Percentiles rank a stretch among this genome's conserved stretches.
These are phyloP conservation scores for Heliconius ismenius DNA, from an alignment of 2,888 invertebrate species.

Conservation along the genomic window DNA sequence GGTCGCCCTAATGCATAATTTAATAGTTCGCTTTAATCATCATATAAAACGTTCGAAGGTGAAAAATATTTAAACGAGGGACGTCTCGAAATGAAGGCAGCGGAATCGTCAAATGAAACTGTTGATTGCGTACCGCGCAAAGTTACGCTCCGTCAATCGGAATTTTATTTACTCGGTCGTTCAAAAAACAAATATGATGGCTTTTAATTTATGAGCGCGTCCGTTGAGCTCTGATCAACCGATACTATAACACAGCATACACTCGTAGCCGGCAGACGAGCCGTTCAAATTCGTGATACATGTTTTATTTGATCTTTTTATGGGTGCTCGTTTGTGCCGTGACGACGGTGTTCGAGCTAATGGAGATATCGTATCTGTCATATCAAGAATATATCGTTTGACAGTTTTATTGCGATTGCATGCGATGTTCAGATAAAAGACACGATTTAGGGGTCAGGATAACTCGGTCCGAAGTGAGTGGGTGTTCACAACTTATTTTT, in stretches of 20 bases:
- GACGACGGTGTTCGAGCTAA: conserved; percentile 69
- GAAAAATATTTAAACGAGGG: conserved; percentile 65
- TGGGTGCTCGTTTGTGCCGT: conserved; percentile 59
- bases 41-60: conserved; percentile 58
- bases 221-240: conserved; percentile 55
- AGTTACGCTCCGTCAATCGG: conserved; percentile 73
- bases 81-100: conserved; percentile 67
- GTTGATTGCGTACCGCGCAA: conserved; percentile 74
- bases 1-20: conserved; percentile 48
- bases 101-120: conserved; percentile 74
- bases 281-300: conserved; percentile 62
- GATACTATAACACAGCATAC: conserved; percentile 54
- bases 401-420: conserved; percentile 75
- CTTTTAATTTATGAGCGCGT: conserved; percentile 76
- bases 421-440: conserved; percentile 65
- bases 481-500: conserved; percentile 40
- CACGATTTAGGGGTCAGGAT: conserved; percentile 54
- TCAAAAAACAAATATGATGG: conserved; percentile 77
- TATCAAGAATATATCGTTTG: conserved; percentile 70
- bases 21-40: conserved; percentile 65
- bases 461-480: conserved; percentile 42
- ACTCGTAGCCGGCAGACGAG: conserved; percentile 47
- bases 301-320: conserved; percentile 63
- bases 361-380: conserved; percentile 77
- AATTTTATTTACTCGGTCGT: conserved; percentile 75